phyloP scores from a whole-genome alignment of 2,888 invertebrate species.

The Smittia sp. region DNA sequence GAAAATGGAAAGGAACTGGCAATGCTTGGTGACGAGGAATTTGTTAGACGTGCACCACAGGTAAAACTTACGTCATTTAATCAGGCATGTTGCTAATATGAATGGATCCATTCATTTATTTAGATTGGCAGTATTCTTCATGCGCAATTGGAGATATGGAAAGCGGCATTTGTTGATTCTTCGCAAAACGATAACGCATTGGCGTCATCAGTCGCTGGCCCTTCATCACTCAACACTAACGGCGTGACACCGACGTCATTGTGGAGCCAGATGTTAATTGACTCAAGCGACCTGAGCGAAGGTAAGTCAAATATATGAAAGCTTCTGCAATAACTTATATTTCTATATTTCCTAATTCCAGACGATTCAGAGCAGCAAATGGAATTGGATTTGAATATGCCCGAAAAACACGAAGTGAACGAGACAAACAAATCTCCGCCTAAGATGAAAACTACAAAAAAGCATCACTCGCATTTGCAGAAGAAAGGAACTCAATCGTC shows the following conservation, averaged over 20 bases:
- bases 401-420: constrained; percentile 47
- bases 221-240: constrained; percentile 45
- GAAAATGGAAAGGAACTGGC: constrained; percentile 76
- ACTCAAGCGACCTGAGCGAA: constrained; percentile 48
- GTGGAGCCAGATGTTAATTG: constrained; percentile 57
- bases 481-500: constrained; percentile 52
- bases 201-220: constrained; percentile 50
- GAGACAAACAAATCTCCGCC: constrained; percentile 43
- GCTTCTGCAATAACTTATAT: too few species aligned
- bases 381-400: constrained; percentile 42
- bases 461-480: constrained; percentile 34
- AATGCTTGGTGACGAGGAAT: constrained; percentile 79
- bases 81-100: constrained; percentile 25
- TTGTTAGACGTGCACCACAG: constrained; percentile 77
- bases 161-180: constrained; percentile 68
- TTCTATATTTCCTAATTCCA: constrained; percentile 45
- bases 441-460: constrained; percentile 34
- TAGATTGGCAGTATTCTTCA: constrained; percentile 82
- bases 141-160: constrained; percentile 90
- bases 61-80: constrained; percentile 60
- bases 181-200: constrained; percentile 48
- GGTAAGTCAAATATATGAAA: constrained; percentile 45
- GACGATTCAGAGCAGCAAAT: constrained; percentile 54
- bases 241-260: constrained; percentile 51
- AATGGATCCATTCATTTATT: constrained; percentile 46